Evolutionary conservation across 2,888 invertebrate genomes (phyloP).

Genomic region (Cordilura impudica): DNA sequence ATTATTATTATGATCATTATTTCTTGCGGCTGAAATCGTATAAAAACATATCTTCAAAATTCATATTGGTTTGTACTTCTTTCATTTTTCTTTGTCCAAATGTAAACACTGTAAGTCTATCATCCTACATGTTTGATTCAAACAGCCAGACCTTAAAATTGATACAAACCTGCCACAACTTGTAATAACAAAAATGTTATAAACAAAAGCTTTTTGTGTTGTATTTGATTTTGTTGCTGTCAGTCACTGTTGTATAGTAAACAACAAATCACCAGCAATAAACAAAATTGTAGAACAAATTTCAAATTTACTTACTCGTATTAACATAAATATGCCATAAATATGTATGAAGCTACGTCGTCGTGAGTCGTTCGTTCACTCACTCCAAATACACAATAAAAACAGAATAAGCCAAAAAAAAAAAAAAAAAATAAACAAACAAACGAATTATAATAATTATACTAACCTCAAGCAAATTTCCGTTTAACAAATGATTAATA

Average conservation of each 20-base stretch:
- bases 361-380: not conserved
- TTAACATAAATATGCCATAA: slow-evolving; percentile 25
- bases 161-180: not conserved
- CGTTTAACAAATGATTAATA: too few relatives aligned
- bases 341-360: slow-evolving; percentile 24
- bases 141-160: not conserved
- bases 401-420: not conserved
- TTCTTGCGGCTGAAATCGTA: too few relatives aligned
- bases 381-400: not conserved
- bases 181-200: slow-evolving; percentile 17
- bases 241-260: slow-evolving; percentile 19
- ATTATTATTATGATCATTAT: too few relatives aligned
- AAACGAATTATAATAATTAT: too few relatives aligned
- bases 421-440: too few relatives aligned
- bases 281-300: not conserved
- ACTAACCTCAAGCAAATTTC: too few relatives aligned
- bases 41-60: too few relatives aligned
- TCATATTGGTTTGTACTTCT: too few relatives aligned
- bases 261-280: slow-evolving; percentile 9
- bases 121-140: not conserved
- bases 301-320: not conserved
- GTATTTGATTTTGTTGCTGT: not conserved
- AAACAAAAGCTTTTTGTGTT: slow-evolving; percentile 1
- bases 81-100: not conserved
- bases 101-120: slow-evolving; percentile 1